A percentile compares a stretch with the other conserved stretches of the same genome.
Conservation (phyloP, 2,888 invertebrate species). For the Eupithecia subfuscata region DNA sequence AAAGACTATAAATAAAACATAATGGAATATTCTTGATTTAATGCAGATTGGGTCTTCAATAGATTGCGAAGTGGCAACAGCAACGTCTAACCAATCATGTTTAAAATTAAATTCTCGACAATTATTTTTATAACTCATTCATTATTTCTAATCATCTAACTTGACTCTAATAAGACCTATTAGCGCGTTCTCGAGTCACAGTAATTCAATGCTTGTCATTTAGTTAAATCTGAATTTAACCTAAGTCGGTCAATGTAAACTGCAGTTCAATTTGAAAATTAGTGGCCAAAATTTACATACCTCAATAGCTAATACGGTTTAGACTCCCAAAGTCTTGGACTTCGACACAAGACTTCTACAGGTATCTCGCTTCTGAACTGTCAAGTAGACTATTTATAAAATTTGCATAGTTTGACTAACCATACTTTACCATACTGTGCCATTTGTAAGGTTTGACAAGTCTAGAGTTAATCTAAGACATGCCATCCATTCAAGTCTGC, state of each 20-base stretch:
- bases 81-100: neutral
- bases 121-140: neutral
- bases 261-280: conserved; percentile 23
- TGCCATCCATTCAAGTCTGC: conserved; percentile 2
- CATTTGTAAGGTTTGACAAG: neutral
- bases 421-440: neutral
- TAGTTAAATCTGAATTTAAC: conserved; percentile 35
- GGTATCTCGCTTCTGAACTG: neutral
- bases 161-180: conserved; percentile 29
- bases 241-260: conserved; percentile 44
- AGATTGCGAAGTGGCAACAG: neutral
- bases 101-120: neutral
- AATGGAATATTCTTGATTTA: conserved; percentile 4
- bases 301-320: neutral
- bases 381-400: neutral
- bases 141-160: neutral
- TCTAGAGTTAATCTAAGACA: neutral
- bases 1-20: conserved; percentile 6
- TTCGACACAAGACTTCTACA: neutral
- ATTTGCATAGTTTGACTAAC: neutral
- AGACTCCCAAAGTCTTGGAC: neutral
- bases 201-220: conserved; percentile 19
- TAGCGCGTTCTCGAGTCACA: conserved; percentile 35
- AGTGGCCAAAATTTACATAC: neutral
- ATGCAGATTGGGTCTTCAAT: neutral